Conservation (phyloP, 1,140 invertebrate species). For the Spodoptera litura region DNA sequence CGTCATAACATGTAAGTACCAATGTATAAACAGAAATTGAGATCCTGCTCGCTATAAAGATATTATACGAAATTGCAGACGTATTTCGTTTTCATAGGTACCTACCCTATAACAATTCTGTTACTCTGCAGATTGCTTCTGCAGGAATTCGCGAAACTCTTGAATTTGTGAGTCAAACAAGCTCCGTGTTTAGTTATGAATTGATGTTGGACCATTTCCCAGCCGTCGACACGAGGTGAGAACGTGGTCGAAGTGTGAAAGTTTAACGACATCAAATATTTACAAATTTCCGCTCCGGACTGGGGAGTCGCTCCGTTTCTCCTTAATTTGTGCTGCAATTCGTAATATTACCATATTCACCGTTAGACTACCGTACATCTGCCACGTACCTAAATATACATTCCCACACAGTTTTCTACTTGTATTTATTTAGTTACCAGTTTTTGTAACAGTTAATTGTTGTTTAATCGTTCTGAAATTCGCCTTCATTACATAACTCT, state of each 20-base stretch:
- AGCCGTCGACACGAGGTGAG: constrained; percentile 44
- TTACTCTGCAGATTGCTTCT: constrained; percentile 40
- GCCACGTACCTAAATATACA: too few relatives aligned
- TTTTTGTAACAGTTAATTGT: too few relatives aligned
- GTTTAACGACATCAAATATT: constrained; percentile 64
- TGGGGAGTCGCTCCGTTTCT: constrained; percentile 42
- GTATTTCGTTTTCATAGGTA: constrained; percentile 21
- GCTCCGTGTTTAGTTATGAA: constrained; percentile 45
- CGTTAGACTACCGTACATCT: neutral
- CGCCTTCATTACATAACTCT: too few relatives aligned
- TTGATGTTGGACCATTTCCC: constrained; percentile 38
- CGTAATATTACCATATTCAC: constrained; percentile 1
- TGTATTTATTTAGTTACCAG: too few relatives aligned
- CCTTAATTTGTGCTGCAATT: constrained; percentile 51
- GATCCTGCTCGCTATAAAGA: constrained; percentile 3
- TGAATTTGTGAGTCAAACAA: constrained; percentile 37
- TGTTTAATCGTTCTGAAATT: neutral
- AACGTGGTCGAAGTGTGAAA: constrained; percentile 56
- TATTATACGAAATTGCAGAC: constrained; percentile 20
- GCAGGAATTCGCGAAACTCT: constrained; percentile 24
- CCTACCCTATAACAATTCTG: constrained; percentile 24
- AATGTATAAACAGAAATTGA: neutral
- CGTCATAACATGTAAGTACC: too few relatives aligned
- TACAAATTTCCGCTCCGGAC: constrained; percentile 51
- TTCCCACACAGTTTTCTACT: too few relatives aligned